phyloP scores from a whole-genome alignment of 1,140 invertebrate species.

The Andrena cerasifolii region DNA sequence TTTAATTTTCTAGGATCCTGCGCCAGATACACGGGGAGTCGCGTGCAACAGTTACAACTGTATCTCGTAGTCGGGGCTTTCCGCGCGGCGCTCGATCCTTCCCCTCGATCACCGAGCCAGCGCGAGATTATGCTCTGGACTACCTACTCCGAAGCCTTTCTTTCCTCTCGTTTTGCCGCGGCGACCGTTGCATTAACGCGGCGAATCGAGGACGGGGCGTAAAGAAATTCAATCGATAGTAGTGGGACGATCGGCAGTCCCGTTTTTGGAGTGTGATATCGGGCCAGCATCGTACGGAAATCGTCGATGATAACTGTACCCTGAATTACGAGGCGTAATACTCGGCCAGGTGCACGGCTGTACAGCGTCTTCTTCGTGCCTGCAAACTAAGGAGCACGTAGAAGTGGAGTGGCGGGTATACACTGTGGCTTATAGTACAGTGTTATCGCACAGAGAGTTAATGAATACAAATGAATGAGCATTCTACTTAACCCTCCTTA shows the following conservation, averaged over 20 bases:
- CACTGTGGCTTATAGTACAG: too few species aligned
- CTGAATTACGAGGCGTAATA: neutral
- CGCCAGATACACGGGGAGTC: neutral
- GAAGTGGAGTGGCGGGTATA: too few species aligned
- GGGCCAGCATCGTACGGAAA: neutral
- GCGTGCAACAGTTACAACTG: slow-evolving; percentile 38
- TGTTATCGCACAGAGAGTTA: too few species aligned
- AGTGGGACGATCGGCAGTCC: neutral
- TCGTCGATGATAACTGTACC: neutral
- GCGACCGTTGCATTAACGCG: neutral
- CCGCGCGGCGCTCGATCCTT: neutral
- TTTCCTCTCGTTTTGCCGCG: neutral
- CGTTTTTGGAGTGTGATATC: neutral
- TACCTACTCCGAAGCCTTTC: neutral
- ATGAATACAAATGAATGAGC: too few species aligned
- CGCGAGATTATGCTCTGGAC: neutral
- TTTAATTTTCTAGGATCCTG: slow-evolving; percentile 21
- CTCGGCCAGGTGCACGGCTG: too few species aligned
- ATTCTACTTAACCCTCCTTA: too few species aligned
- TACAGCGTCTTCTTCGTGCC: too few species aligned
- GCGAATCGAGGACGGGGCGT: neutral
- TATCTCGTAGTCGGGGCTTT: slow-evolving; percentile 6
- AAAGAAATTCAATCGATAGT: slow-evolving; percentile 2
- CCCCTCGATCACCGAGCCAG: neutral
- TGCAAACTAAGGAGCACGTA: too few species aligned